Base-by-base conservation (phyloP, 2,113 vertebrate species). In the Aptenodytes patagonicus region DNA sequence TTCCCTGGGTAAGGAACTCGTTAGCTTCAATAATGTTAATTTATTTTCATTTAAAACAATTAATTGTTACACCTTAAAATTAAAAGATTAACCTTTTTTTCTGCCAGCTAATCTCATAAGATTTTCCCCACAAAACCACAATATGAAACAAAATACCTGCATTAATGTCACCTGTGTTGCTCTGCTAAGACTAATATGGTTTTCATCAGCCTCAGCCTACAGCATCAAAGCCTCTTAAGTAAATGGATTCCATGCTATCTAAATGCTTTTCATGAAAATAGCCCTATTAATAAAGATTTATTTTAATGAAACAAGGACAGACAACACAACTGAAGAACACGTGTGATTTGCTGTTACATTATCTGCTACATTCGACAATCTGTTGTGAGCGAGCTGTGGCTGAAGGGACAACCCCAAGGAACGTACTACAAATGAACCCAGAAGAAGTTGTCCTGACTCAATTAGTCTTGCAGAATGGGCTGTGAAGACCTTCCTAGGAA, bases 201-300 rank as follows among this genome's bases (percentile, higher is more conserved):
- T 90, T 91, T 89, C 70, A 87, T 89, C 68, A 95, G 36, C 36
- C 29, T 82, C 38, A 71, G 55, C 32, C 44, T 73, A 82, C 16
- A 91, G 21, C 61, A 80, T 82, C 57, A 89, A 87, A 90, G 17
- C 34, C 20, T 36, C 54, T 94, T 90, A 91, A 95, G 51, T 66
- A 86, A 90, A 89, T 85, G 34, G 38, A 79, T 87, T 93, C 62
- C 49, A 64, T 49, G 40, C 34, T 91, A 54, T 60, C 36, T 72
- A 93, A 96, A 88, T 58, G 70, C 21, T 87, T 95, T 94, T 86
- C 60, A 94, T 84, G 62, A 62, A 95, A 95, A 89, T 17, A 78
- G 19, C 10, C 40, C 24, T 90, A 91, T 95, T 95, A 95, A 97
- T 95, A 92, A 94, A 93, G 58, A 87, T 89, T 90, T 81, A 90